Conservation (phyloP, 2,888 invertebrate species). For the Brenthis daphne region DNA sequence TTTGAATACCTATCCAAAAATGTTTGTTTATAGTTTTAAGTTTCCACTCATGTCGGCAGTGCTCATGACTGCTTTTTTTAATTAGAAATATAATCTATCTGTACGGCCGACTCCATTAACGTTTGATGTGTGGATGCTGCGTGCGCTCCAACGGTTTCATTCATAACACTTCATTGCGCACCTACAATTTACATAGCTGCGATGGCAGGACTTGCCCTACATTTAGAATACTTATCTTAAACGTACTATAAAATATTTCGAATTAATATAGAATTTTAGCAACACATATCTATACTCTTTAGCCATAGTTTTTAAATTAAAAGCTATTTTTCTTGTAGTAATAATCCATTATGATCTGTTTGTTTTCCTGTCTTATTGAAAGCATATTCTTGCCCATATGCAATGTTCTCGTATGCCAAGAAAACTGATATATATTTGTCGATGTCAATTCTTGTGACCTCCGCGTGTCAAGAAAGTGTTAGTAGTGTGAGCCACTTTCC, state of each 20-base stretch:
- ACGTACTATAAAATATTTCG: not conserved
- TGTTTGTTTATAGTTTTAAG: no score
- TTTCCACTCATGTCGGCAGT: no score
- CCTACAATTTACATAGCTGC: conserved; percentile 7
- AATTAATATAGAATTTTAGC: no score
- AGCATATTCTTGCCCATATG: no score
- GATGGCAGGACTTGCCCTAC: conserved; percentile 13
- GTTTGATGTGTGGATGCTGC: conserved; percentile 18
- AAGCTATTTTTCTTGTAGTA: no score
- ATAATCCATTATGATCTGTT: no score
- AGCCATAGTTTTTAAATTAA: no score
- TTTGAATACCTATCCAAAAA: no score
- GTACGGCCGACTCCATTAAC: not conserved
- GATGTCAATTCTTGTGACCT: conserved; percentile 14
- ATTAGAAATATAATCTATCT: conserved; percentile 11
- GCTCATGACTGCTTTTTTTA: not conserved
- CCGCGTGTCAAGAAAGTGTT: conserved; percentile 2
- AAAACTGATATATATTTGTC: conserved; percentile 5
- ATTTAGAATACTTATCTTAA: conserved; percentile 14
- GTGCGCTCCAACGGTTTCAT: conserved; percentile 25
- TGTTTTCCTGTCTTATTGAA: no score
- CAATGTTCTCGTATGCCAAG: not conserved
- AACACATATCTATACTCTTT: no score
- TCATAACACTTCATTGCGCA: conserved; percentile 29
- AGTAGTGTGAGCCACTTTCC: not conserved